These are phyloP conservation scores for Pogonophryne albipinna DNA, from an alignment of 2,797 vertebrate genomes.

Conservation along the genomic window DNA sequence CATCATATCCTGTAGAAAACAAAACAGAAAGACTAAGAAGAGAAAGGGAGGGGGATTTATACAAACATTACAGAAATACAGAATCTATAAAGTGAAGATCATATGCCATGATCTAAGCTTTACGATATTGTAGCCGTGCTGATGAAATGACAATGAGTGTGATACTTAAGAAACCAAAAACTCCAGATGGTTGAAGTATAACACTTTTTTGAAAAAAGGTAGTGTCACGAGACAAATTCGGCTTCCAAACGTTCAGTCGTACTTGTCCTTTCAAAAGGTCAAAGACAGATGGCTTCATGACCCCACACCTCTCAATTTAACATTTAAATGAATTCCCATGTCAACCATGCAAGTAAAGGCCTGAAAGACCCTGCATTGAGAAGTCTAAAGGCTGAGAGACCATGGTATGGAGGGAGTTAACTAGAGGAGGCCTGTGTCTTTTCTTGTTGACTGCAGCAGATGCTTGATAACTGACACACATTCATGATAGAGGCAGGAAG, in stretches of 20 bases:
- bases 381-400: constrained; percentile 40
- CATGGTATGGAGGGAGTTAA: constrained; percentile 67
- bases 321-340: constrained; percentile 28
- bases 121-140: background rate
- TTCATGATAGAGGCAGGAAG: background rate
- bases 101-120: background rate
- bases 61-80: constrained; percentile 21
- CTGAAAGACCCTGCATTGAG: constrained; percentile 32
- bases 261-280: background rate
- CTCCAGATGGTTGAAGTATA: background rate
- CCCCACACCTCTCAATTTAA: background rate
- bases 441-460: constrained; percentile 87
- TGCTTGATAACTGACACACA: constrained; percentile 86
- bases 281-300: constrained; percentile 28
- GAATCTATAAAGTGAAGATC: background rate
- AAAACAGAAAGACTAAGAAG: constrained; percentile 15
- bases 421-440: constrained; percentile 66
- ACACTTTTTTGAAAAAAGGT: background rate
- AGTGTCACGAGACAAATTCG: background rate
- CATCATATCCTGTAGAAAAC: constrained; percentile 94
- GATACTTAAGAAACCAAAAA: background rate
- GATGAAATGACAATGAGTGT: background rate
- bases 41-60: background rate
- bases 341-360: constrained; percentile 40
- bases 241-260: background rate